Evolutionary conservation across 2,113 vertebrate species (phyloP).

Genomic region (Cheilinus undulatus): DNA sequence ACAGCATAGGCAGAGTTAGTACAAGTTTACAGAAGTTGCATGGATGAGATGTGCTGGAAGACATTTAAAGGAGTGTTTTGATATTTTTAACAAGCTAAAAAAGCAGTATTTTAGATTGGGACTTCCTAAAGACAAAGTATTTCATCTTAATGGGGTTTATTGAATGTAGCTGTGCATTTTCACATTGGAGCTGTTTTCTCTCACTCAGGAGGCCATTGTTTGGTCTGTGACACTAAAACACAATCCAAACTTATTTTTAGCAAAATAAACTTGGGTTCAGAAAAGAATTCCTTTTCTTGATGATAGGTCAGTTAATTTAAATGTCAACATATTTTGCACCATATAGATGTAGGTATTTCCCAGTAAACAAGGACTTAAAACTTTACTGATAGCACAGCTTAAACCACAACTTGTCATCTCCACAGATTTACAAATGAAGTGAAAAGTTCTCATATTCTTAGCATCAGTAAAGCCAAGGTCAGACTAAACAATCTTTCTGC

Average conservation of each 20-base stretch:
- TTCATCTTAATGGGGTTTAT: neutral
- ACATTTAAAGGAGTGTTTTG: neutral
- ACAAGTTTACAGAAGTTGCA: neutral
- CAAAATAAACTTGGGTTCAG: neutral
- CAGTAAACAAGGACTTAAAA: no score
- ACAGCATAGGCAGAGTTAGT: neutral
- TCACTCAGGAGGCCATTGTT: neutral
- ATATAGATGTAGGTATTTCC: no score
- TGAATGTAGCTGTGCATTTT: neutral
- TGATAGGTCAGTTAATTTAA: no score
- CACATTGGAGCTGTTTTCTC: neutral
- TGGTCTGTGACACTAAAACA: no score
- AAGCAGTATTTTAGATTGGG: conserved; percentile 23
- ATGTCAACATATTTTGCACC: no score
- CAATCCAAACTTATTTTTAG: neutral
- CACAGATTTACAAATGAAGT: no score
- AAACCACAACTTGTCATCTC: no score
- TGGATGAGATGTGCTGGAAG: neutral
- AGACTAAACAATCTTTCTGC: no score
- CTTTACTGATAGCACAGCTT: no score
- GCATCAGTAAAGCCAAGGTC: no score
- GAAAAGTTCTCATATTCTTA: no score
- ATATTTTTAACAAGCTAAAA: conserved; percentile 24
- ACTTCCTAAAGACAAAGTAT: neutral
- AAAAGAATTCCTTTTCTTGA: neutral